Evolutionary conservation across 2,113 vertebrate species (phyloP), one percentile per base, ranked within the genome.

Genomic region (Arenaria interpres): DNA sequence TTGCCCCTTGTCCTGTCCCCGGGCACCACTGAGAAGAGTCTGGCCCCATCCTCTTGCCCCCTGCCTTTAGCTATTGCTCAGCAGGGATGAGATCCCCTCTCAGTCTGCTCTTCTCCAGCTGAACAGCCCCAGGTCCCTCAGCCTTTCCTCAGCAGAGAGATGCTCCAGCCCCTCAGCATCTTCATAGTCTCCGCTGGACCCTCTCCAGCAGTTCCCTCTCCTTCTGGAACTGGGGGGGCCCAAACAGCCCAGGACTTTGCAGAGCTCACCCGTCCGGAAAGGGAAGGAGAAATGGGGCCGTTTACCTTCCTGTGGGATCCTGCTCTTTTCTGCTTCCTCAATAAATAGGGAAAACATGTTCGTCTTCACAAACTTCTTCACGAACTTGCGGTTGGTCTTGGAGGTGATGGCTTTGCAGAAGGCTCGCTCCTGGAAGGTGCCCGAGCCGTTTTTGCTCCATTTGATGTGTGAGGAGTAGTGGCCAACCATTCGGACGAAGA

Each of bases 271-370:
- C 0, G 0, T 1, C 41, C 0, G 1, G 25, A n/a, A 27, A 35
- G 10, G 14, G 39, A 4, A 50, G 4, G 12, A 41, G n/a, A 57
- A 18, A 45, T 0, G 14, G 46, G 10, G 30, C 20, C 7, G 0
- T 74, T 97, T 96, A 99, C 99, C 99, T 98, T 98, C 98, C 79
- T 99, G 98, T 2, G 98, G 97, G 37, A 97, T 98, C 54, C 97
- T 95, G 95, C 98, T 99, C 97, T 98, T 99, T 91, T 99, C 99
- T 1, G 98, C 98, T 39, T 99, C 99, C 97, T 99, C 99, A 74
- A 99, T 99, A 73, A 99, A 99, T 11, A 99, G 96, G 72, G 99
- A 98, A n/a, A 99, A 99, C 98, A 99, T 99, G 96, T 99, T 99
- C 0, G 99, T 99, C 98, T 98, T 98, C 72, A 99, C 98, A 68